These are phyloP conservation scores for Orthosia gracilis DNA, from an alignment of 2,888 invertebrate species.

Conservation along the genomic window DNA sequence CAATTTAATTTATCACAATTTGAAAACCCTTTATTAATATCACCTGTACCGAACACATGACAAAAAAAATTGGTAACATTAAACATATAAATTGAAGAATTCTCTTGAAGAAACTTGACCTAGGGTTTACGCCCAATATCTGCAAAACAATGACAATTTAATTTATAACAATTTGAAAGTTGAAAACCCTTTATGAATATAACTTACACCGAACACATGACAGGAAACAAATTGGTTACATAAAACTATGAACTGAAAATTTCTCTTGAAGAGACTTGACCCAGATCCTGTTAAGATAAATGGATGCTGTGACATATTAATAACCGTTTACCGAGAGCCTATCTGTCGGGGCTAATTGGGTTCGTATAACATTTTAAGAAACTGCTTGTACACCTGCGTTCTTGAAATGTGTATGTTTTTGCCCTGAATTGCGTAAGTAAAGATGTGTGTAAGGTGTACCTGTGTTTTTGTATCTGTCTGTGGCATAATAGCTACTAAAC, in stretches of 20 bases:
- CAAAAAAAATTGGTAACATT: too few species aligned
- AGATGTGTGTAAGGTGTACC: too few species aligned
- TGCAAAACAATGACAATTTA: too few species aligned
- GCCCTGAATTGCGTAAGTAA: slow-evolving; percentile 13
- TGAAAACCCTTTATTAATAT: too few species aligned
- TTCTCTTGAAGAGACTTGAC: slow-evolving; percentile 43
- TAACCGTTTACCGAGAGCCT: slow-evolving; percentile 64
- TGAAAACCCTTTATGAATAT: not conserved
- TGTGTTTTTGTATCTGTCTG: too few species aligned
- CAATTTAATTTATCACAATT: too few species aligned
- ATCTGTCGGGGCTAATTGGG: slow-evolving; percentile 67
- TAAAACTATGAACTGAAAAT: slow-evolving; percentile 15
- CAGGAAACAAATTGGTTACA: slow-evolving; percentile 17
- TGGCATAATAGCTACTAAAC: too few species aligned
- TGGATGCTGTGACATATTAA: slow-evolving; percentile 73
- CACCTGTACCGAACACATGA: too few species aligned
- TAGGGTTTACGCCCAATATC: too few species aligned
- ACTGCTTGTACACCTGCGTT: slow-evolving; percentile 56
- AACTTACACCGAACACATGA: not conserved
- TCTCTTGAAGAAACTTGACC: too few species aligned
- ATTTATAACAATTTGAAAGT: not conserved
- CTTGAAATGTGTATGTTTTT: slow-evolving; percentile 36
- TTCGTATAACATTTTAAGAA: slow-evolving; percentile 65
- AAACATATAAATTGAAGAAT: too few species aligned
- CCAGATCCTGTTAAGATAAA: slow-evolving; percentile 63